Evolutionary conservation across 1,140 invertebrate species (phyloP).

Genomic region (Cheumatopsyche charites): DNA sequence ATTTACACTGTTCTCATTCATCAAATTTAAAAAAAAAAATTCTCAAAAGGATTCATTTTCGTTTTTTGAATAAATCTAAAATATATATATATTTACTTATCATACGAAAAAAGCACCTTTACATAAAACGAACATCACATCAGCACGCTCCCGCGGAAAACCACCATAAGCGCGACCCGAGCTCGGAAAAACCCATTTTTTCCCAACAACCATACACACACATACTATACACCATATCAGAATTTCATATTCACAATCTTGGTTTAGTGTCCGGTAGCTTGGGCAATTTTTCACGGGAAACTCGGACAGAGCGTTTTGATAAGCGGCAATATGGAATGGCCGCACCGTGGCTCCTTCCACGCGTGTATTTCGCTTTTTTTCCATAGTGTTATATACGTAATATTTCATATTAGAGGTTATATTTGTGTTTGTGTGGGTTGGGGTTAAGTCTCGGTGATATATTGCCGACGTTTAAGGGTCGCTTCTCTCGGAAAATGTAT

Average conservation of each 20-base stretch:
- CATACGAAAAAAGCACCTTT: too few species aligned
- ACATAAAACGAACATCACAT: too few species aligned
- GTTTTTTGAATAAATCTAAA: too few species aligned
- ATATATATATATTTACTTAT: too few species aligned
- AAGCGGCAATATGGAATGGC: slow-evolving; percentile 49
- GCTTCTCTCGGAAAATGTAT: slow-evolving; percentile 40
- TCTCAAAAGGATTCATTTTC: too few species aligned
- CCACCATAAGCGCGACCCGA: too few species aligned
- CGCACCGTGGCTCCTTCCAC: slow-evolving; percentile 36
- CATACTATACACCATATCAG: background rate
- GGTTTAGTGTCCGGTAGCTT: slow-evolving; percentile 24
- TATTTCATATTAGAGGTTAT: too few species aligned
- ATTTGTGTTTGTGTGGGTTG: background rate
- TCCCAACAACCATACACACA: background rate
- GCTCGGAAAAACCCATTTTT: background rate
- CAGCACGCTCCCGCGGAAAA: too few species aligned
- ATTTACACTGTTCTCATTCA: too few species aligned
- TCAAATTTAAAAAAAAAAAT: too few species aligned
- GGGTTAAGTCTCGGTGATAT: slow-evolving; percentile 37
- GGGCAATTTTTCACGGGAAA: slow-evolving; percentile 44
- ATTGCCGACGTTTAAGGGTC: slow-evolving; percentile 44
- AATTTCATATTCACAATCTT: slow-evolving; percentile 32
- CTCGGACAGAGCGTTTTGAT: slow-evolving; percentile 43
- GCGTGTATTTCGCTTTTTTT: slow-evolving; percentile 18
- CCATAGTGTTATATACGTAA: background rate